phyloP scores from a whole-genome alignment of 2,113 vertebrate genomes.

The Synchiropus splendidus region DNA sequence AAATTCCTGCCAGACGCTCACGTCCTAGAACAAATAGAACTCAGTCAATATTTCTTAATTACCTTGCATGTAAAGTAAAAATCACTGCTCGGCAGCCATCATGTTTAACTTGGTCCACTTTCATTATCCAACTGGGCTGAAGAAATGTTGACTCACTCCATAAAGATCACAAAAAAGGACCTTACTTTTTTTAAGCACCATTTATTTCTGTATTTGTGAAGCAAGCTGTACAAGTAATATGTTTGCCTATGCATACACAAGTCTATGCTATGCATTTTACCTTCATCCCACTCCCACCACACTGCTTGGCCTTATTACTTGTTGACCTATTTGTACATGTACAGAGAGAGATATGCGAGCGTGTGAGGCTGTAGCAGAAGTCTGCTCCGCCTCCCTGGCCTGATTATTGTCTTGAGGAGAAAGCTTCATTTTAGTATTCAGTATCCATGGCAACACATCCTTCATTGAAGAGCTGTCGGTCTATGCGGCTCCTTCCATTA shows the following conservation, averaged over 20 bases:
- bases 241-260: not conserved
- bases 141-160: too few relatives aligned
- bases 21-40: slow-evolving; percentile 61
- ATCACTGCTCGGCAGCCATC: too few relatives aligned
- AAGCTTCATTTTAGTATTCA: slow-evolving; percentile 57
- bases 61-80: too few relatives aligned
- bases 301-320: slow-evolving; percentile 10
- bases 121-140: too few relatives aligned
- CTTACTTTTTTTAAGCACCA: too few relatives aligned
- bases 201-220: too few relatives aligned
- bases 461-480: slow-evolving; percentile 41
- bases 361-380: not conserved
- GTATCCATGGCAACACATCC: slow-evolving; percentile 57
- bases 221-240: not conserved
- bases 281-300: slow-evolving; percentile 1
- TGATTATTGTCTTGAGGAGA: slow-evolving; percentile 49
- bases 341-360: slow-evolving; percentile 1
- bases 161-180: too few relatives aligned
- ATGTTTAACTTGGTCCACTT: too few relatives aligned
- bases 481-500: slow-evolving; percentile 25
- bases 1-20: slow-evolving; percentile 75
- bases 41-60: not conserved
- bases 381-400: slow-evolving; percentile 49
- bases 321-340: slow-evolving; percentile 38
- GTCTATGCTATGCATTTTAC: not conserved